Evolutionary conservation across 2,888 invertebrate species (phyloP), one percentile per base, ranked within the genome.

Genomic region (Hermodice carunculata): DNA sequence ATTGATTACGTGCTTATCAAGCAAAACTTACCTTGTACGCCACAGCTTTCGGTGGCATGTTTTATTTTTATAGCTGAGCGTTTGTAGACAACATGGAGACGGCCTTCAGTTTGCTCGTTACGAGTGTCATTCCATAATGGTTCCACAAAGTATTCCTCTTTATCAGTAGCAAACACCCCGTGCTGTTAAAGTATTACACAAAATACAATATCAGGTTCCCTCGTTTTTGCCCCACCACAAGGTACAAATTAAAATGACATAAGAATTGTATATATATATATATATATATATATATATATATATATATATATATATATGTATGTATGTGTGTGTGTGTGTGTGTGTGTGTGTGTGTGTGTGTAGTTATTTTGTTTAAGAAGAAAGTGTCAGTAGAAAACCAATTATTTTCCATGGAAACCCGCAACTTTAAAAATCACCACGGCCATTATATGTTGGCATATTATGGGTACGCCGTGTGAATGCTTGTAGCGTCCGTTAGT

Each of bases 61-160:
- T 75, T 73, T 4, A 73, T 67, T 63, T 76, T 80, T 44, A 83
- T 66, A 2, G 80, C 76, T 1, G 81, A 80, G 5, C 79, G 64
- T 57, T 78, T 78, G 70, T 82, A 83, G 5, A 83, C 79, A 14
- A 83, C 75, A 53, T 83, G 83, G 3, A 80, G 79, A 43, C 81
- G 77, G 5, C 80, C 80, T 28, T 77, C 74, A 19, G 53, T 63
- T 3, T 74, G 72, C 14, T 77, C 58, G 26, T 51, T 40, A 31
- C 43, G 44, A 62, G 64, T 66, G 49, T 59, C 70, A 64, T 83
- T 83, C 82, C 82, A 82, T 40, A 82, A 66, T 1, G 83, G 83
- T 66, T 83, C 83, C 37, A 83, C 79, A 63, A 83, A 80, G 61
- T 76, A 83, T 46, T 81, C 80, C 31, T 81, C 81, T 6, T 75